phyloP scores from a whole-genome alignment of 1,140 invertebrate species.

The Monomorium pharaonis region DNA sequence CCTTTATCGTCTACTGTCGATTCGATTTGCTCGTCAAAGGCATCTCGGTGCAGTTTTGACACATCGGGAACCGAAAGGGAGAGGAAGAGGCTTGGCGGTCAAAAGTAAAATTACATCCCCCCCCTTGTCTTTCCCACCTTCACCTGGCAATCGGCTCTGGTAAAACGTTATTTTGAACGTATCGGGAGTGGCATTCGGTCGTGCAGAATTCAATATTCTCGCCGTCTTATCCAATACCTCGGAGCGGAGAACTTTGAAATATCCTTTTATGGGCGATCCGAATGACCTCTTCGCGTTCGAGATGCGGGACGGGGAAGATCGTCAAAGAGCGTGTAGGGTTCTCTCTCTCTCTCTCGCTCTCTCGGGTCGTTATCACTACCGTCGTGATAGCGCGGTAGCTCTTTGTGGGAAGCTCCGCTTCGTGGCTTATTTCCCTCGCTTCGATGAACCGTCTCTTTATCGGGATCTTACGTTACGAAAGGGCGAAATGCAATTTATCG shows the following conservation, averaged over 20 bases:
- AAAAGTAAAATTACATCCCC: slow-evolving; percentile 23
- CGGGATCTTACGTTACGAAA: not conserved
- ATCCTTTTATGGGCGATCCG: slow-evolving; percentile 38
- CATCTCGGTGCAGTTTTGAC: not conserved
- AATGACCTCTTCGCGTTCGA: slow-evolving; percentile 5
- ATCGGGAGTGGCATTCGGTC: slow-evolving; percentile 19
- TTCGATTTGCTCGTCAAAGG: slow-evolving; percentile 42
- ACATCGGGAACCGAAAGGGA: not conserved
- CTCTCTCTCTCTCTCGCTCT: no score
- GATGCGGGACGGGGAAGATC: not conserved
- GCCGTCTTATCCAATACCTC: slow-evolving; percentile 37
- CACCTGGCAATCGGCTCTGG: slow-evolving; percentile 15
- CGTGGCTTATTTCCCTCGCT: slow-evolving; percentile 20
- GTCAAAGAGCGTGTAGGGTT: slow-evolving; percentile 16
- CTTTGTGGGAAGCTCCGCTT: slow-evolving; percentile 33
- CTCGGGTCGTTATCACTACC: slow-evolving; percentile 27
- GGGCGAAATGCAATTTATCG: not conserved
- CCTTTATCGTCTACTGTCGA: slow-evolving; percentile 16
- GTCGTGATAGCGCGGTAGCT: slow-evolving; percentile 1
- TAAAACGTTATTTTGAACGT: slow-evolving; percentile 36
- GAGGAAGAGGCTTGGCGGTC: slow-evolving; percentile 2
- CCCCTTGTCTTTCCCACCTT: not conserved
- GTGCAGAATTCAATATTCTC: slow-evolving; percentile 47
- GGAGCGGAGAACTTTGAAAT: slow-evolving; percentile 29
- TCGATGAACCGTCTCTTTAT: slow-evolving; percentile 32